Conservation (phyloP, 2,113 vertebrate genomes). For the Corythornis cristatus region DNA sequence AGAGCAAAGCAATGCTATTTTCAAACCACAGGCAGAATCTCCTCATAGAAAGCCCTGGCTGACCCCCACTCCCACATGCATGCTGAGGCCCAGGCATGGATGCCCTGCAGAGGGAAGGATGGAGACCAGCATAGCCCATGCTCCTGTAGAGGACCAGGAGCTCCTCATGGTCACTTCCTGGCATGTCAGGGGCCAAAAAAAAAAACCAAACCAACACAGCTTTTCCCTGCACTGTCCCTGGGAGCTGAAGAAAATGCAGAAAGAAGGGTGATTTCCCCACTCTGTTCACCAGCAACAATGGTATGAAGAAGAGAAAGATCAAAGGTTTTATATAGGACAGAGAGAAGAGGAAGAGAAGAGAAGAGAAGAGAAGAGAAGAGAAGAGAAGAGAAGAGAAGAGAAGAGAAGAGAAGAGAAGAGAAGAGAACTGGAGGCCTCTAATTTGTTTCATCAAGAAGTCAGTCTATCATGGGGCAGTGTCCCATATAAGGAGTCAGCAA, state of each 20-base stretch:
- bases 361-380: background rate
- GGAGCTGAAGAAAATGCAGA: background rate
- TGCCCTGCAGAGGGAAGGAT: background rate
- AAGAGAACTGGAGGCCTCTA: background rate
- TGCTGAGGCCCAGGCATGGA: background rate
- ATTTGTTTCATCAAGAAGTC: background rate
- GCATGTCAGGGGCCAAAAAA: background rate
- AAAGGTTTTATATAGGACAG: background rate
- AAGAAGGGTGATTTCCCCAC: background rate
- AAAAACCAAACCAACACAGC: background rate
- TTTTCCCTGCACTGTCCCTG: background rate
- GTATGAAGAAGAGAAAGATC: background rate
- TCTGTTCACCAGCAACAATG: background rate
- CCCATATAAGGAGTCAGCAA: background rate
- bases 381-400: background rate
- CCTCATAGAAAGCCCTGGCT: background rate
- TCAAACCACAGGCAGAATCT: background rate
- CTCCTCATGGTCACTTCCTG: background rate
- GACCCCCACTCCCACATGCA: background rate
- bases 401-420: background rate
- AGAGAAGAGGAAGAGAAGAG: background rate
- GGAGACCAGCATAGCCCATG: background rate
- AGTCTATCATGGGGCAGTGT: fast-evolving
- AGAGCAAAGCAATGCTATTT: conserved; percentile 11
- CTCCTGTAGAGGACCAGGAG: background rate